Evolutionary conservation across 2,113 vertebrate genomes (phyloP).

Genomic region (Tringa solitaria): DNA sequence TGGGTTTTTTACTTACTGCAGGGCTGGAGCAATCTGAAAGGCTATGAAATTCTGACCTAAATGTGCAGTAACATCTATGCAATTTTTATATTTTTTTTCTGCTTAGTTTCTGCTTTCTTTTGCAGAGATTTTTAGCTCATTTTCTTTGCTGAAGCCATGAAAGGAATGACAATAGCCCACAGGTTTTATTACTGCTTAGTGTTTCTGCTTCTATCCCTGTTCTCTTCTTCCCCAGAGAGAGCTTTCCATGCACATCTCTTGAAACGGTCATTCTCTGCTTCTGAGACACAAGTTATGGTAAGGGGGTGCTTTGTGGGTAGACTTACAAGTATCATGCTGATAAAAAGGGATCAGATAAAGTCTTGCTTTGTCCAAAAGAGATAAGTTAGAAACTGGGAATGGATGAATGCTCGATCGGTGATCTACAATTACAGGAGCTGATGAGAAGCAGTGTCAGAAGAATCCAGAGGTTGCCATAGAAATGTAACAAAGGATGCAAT

Average conservation of each 20-base stretch:
- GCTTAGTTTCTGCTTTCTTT: neutral
- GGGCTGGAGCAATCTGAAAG: neutral
- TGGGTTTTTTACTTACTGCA: neutral
- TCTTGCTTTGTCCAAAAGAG: constrained; percentile 7
- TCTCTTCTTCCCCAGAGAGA: neutral
- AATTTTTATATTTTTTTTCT: neutral
- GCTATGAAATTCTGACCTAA: neutral
- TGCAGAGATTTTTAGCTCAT: neutral
- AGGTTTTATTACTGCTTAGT: constrained; percentile 11
- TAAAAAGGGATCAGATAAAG: constrained; percentile 45
- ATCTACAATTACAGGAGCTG: constrained; percentile 57
- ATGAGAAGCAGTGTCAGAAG: neutral
- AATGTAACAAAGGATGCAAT: constrained; percentile 26
- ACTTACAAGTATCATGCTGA: constrained; percentile 13
- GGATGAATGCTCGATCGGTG: neutral
- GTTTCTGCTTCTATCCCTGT: neutral
- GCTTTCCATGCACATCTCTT: neutral
- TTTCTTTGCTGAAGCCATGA: neutral
- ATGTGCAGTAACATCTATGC: neutral
- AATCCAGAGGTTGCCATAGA: constrained; percentile 33
- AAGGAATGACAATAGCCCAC: neutral
- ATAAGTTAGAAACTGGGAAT: constrained; percentile 25
- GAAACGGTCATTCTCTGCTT: constrained; percentile 6
- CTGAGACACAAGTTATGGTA: neutral
- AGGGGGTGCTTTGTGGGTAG: neutral